Evolutionary conservation across 2,888 invertebrate genomes (phyloP), one percentile per base, ranked within the genome.

Genomic region (Heliconius hortense): DNA sequence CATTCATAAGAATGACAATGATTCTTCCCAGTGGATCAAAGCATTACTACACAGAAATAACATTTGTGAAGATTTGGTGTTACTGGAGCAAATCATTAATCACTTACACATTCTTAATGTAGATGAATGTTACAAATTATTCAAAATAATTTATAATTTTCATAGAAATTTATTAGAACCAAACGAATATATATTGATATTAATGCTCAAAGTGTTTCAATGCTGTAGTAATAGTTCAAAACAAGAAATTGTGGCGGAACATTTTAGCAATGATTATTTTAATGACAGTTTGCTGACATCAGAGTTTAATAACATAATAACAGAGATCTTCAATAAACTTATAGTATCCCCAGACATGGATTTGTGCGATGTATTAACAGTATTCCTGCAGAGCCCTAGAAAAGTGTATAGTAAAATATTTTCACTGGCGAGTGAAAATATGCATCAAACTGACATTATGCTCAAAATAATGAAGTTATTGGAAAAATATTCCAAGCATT

Each of bases 291-390:
- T 81, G 59, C 82, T 86, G 79, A 83, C 82, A 69, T 66, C 79
- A 72, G 85, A 88, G 43, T 91, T 90, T 76, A 80, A 80, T 21
- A 81, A 77, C 35, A 84, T 82, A 79, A 79, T 88, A 73, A 91
- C 84, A 72, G 87, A 89, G 83, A 87, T 86, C 81, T 94, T 93
- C 71, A 94, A 94, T 79, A 93, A 91, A 83, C 81, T 92, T 21
- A 84, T 90, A 76, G 80, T 82, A 21, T 81, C 85, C 10, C 80
- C 84, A 10, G 84, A 89, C 75, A 79, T 83, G 35, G 89, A 91
- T 80, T 79, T 88, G 3, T 82, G 85, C 21, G 87, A 89, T 80
- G 81, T 92, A 24, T 82, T 91, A 53, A 84, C 82, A 76, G 79
- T 90, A 11, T 93, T 94, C 78, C 74, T 92, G 15, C 93, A 93